phyloP scores from a whole-genome alignment of 1,140 invertebrate species.

The Drosophila ananassae region DNA sequence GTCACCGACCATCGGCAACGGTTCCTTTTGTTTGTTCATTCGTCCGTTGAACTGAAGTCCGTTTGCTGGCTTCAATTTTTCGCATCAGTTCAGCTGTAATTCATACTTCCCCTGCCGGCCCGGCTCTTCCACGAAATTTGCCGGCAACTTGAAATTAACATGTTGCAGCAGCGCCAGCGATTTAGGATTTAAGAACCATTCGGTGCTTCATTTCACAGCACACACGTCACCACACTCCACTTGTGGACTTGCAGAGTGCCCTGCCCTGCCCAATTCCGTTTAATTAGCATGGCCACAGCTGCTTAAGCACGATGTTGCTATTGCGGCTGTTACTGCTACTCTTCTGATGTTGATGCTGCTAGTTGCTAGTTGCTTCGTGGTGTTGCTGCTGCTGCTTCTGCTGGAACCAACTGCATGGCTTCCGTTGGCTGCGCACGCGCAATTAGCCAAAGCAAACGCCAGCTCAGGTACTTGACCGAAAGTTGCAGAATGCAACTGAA shows the following conservation, averaged over 20 bases:
- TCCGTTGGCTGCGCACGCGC: slow-evolving; percentile 76
- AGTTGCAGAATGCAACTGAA: slow-evolving; percentile 17
- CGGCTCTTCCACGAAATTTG: slow-evolving; percentile 77
- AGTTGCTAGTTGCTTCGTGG: slow-evolving; percentile 5
- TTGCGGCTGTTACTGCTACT: slow-evolving; percentile 2
- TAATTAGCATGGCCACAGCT: slow-evolving; percentile 80
- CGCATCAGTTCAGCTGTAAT: slow-evolving; percentile 83
- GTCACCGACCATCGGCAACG: slow-evolving; percentile 31
- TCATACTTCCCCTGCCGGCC: slow-evolving; percentile 63
- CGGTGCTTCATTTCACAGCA: slow-evolving; percentile 52
- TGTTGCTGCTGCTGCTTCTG: slow-evolving; percentile 3
- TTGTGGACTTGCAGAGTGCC: slow-evolving; percentile 56
- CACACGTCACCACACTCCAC: slow-evolving; percentile 65
- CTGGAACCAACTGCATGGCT: slow-evolving; percentile 35
- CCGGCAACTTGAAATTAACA: slow-evolving; percentile 76
- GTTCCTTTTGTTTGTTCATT: slow-evolving; percentile 74
- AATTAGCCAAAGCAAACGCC: slow-evolving; percentile 73
- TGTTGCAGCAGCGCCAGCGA: slow-evolving; percentile 63
- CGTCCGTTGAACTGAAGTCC: slow-evolving; percentile 50
- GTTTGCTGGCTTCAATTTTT: slow-evolving; percentile 73
- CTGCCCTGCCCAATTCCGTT: slow-evolving; percentile 66
- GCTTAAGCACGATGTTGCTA: slow-evolving; percentile 58
- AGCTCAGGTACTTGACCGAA: slow-evolving; percentile 72
- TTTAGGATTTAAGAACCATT: slow-evolving; percentile 79
- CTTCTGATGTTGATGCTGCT: slow-evolving; percentile 24